phyloP scores from a whole-genome alignment of 2,113 vertebrate genomes.

The Anarhynchus alexandrinus region DNA sequence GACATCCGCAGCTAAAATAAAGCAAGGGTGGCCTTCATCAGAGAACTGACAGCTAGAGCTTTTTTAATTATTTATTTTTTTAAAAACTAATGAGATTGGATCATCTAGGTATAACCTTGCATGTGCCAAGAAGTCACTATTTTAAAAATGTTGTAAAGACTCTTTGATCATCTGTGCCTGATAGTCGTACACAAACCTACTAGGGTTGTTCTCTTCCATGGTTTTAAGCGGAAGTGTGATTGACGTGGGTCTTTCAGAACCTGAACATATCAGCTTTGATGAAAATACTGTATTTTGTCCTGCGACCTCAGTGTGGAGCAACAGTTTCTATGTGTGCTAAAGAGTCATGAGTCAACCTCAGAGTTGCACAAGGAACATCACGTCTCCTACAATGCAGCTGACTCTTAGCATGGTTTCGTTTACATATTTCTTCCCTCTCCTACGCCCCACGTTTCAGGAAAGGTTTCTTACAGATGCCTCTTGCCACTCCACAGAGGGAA shows the following conservation, averaged over 20 bases:
- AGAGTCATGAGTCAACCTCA: not conserved
- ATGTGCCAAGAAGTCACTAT: not conserved
- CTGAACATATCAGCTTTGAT: not conserved
- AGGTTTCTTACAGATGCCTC: not conserved
- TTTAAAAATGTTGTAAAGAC: not conserved
- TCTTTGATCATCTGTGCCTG: not conserved
- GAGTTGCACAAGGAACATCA: not conserved
- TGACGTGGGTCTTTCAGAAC: not conserved
- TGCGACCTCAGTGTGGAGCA: not conserved
- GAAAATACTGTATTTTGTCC: not conserved
- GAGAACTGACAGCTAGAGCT: not conserved
- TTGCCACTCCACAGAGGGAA: not conserved
- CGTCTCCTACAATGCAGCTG: not conserved
- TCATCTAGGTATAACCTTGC: not conserved
- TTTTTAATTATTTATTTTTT: not conserved
- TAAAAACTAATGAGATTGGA: not conserved
- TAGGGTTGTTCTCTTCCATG: not conserved
- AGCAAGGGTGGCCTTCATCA: not conserved
- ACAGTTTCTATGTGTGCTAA: not conserved
- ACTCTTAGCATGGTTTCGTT: not conserved
- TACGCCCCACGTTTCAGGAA: rapidly evolving
- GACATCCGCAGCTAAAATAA: not conserved
- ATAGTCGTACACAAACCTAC: not conserved
- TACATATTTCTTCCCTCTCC: not conserved
- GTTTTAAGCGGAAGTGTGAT: not conserved